These are phyloP conservation scores for Apodemus agrarius DNA, from an alignment of 2,797 vertebrate genomes.

Conservation along the genomic window DNA sequence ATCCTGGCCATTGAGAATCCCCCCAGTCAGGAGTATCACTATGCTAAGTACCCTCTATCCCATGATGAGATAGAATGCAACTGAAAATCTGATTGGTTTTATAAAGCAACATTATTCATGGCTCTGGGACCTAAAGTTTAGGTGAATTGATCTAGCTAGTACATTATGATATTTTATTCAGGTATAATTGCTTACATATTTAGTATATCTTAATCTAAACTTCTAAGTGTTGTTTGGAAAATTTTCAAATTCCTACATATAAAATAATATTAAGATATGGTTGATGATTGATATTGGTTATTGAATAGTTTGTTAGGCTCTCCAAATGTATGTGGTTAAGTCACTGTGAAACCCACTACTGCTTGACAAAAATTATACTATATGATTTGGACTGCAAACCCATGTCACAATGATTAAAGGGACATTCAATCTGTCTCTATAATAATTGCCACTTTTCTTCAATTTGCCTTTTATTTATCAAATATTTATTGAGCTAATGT, in stretches of 20 bases:
- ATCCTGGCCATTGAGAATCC: conserved; percentile 5
- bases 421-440: not conserved
- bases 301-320: not conserved
- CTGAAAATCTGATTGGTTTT: conserved; percentile 23
- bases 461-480: conserved; percentile 26
- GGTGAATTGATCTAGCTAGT: not conserved
- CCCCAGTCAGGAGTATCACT: conserved; percentile 33
- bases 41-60: not conserved
- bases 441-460: not conserved
- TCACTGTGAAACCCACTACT: not conserved
- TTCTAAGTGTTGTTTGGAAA: not conserved
- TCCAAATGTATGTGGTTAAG: not conserved
- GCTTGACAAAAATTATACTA: not conserved
- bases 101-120: not conserved
- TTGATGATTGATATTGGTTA: not conserved
- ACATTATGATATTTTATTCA: not conserved
- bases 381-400: not conserved
- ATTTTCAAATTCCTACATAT: not conserved
- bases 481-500: not conserved
- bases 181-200: conserved; percentile 9
- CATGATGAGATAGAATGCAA: not conserved
- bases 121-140: not conserved
- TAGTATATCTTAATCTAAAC: conserved; percentile 9
- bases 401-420: not conserved
- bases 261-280: not conserved